These are phyloP conservation scores for rat (Rattus norvegicus) DNA, from an alignment of 2,113 vertebrate species.

Conservation along the genomic window GRCr8 NC_086028.1:3582001-3582500, in stretches of 20 bases:
- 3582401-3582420: neutral
- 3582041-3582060: too few relatives aligned
- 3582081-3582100: neutral
- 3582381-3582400: neutral
- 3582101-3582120: neutral
- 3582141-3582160: neutral
- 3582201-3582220: neutral
- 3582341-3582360: neutral
- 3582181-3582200: neutral
- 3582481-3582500: neutral
- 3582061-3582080: neutral
- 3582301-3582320: slow-evolving; percentile 4
- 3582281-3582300: slow-evolving; percentile 6
- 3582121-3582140: neutral
- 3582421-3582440: neutral
- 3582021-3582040: neutral
- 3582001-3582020: neutral
- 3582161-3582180: neutral
- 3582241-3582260: neutral
- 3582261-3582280: neutral
- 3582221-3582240: neutral
- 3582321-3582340: neutral
- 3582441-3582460: neutral
- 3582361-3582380: neutral
- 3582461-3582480: neutral